Percentiles rank a stretch among this genome's conserved stretches.
Evolutionary conservation across 2,113 vertebrate genomes (phyloP).

Genomic region (Pseudorectes ferrugineus): DNA sequence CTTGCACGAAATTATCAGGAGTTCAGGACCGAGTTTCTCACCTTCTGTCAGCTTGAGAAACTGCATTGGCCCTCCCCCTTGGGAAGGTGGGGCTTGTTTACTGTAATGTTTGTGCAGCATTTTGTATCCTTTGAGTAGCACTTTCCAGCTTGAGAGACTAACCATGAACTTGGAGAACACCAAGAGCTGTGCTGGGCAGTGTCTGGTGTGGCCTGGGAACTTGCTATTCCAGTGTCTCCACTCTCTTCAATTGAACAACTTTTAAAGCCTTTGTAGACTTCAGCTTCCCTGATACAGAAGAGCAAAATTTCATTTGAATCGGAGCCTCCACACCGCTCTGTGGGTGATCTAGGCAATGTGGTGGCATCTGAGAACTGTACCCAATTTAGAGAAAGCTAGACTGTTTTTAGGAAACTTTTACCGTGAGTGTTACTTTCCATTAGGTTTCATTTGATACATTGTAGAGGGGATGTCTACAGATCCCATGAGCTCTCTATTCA

Average conservation of each 20-base stretch:
- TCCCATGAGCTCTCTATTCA: not conserved
- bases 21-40: not conserved
- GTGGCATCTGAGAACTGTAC: not conserved
- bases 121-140: not conserved
- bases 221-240: rapidly evolving
- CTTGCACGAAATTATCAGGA: not conserved
- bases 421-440: rapidly evolving
- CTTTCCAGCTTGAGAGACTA: not conserved
- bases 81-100: not conserved
- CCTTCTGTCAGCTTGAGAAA: not conserved
- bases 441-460: rapidly evolving
- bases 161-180: not conserved
- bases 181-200: not conserved
- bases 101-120: not conserved
- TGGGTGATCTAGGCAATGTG: not conserved
- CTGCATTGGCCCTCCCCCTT: not conserved
- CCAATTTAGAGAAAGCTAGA: rapidly evolving
- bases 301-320: not conserved
- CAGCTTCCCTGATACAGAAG: not conserved
- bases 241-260: not conserved
- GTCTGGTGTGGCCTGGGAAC: not conserved
- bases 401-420: not conserved
- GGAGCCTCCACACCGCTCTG: not conserved
- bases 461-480: not conserved
- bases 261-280: not conserved